Evolutionary conservation across 1,140 invertebrate genomes (phyloP), one percentile per base, ranked within the genome.

Genomic region (Drosophila arizonae): DNA sequence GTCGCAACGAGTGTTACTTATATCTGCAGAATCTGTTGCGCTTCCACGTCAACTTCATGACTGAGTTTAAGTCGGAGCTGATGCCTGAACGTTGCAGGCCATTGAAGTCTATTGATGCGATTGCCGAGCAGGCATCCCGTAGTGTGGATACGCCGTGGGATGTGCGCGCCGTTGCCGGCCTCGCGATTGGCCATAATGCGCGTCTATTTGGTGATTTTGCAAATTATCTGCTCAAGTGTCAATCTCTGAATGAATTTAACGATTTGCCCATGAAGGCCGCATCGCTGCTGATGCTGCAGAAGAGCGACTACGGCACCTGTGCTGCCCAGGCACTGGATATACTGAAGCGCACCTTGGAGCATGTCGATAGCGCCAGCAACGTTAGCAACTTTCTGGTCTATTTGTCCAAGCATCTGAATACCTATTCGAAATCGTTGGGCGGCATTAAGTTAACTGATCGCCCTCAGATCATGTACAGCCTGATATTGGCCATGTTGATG

Each of bases 151-250:
- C 79, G 0, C 82, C 82, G 0, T 86, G 82, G 82, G 82, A 86
- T 60, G 82, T 86, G 3, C 84, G 82, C n/a, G 81, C 82, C 9
- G 71, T 86, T 33, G 82, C 82, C 0, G 82, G 82, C 3, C 46
- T 86, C 10, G 50, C 71, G 0, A 68, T 86, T 3, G 82, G 76
- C 3, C 76, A 86, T 8, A 61, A 65, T 56, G 72, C 79, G 1
- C 79, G 76, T 0, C 48, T 76, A 1, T 68, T 52, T 0, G n/a
- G 50, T 2, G 24, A 54, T 0, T 73, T 86, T 3, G 5, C n/a
- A 0, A 30, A 24, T 0, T 76, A 87, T 17, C 4, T 86, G 1
- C 5, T 0, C 0, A 6, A 15, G 2, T 85, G 71, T 9, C 33
- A 67, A 6, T 8, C 5, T 4, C n/a, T 62, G 0, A 24, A 28